Evolutionary conservation across 2,113 vertebrate genomes (phyloP).

Genomic region (Pitta sordida): DNA sequence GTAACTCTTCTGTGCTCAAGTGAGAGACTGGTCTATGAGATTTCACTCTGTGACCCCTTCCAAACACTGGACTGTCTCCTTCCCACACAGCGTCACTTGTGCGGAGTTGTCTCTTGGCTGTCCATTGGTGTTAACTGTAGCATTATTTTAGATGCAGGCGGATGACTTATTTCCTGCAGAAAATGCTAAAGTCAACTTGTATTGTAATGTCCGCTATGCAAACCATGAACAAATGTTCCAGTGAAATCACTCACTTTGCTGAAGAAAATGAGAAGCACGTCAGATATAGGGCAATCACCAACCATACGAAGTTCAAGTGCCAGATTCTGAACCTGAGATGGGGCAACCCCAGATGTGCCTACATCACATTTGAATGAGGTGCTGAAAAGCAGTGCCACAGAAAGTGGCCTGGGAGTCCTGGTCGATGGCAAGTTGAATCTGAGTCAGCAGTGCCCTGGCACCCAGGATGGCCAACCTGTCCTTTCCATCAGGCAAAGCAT

Average conservation of each 20-base stretch:
- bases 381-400: not conserved
- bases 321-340: not conserved
- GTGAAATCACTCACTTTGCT: not conserved
- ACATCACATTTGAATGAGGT: not conserved
- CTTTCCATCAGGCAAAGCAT: not conserved
- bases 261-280: fast-evolving
- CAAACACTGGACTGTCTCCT: not conserved
- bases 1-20: not conserved
- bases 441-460: not conserved
- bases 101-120: not conserved
- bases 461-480: not conserved
- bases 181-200: not conserved
- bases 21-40: not conserved
- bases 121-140: fast-evolving
- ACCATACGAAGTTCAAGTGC: not conserved
- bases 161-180: not conserved
- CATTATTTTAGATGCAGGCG: not conserved
- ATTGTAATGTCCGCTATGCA: not conserved
- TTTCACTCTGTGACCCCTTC: not conserved
- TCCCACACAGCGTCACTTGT: not conserved
- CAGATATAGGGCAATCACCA: not conserved
- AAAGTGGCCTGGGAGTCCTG: not conserved
- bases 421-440: not conserved
- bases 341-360: not conserved
- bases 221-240: fast-evolving